These are phyloP conservation scores for Allolobophora icterica DNA, from an alignment of 2,888 invertebrate species.

Conservation along the genomic window DNA sequence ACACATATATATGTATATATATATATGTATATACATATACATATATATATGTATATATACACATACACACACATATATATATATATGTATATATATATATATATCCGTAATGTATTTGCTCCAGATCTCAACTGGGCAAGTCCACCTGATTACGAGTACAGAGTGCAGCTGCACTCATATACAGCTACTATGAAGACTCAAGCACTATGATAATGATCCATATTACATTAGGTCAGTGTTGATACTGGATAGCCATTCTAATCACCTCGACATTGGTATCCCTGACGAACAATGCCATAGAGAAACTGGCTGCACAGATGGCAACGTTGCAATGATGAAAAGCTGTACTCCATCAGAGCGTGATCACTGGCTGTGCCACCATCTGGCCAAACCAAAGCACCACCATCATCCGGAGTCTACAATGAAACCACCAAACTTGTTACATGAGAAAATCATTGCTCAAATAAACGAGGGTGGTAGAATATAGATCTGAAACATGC, in stretches of 20 bases:
- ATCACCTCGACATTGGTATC: slow-evolving; percentile 70
- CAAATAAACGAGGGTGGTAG: too few relatives aligned
- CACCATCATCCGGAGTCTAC: neutral
- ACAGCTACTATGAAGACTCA: neutral
- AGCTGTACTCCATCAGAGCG: slow-evolving; percentile 73
- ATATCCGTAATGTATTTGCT: neutral
- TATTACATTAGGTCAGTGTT: neutral
- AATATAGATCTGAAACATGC: too few relatives aligned
- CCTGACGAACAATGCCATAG: slow-evolving; percentile 76
- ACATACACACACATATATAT: too few relatives aligned
- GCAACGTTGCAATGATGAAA: slow-evolving; percentile 75
- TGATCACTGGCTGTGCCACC: slow-evolving; percentile 54
- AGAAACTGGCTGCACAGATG: slow-evolving; percentile 78
- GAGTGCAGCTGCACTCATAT: neutral
- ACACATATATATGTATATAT: too few relatives aligned
- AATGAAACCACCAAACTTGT: neutral
- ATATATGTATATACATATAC: neutral
- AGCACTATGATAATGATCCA: neutral
- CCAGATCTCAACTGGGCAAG: neutral
- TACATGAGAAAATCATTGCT: too few relatives aligned
- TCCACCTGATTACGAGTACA: slow-evolving; percentile 1
- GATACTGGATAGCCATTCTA: neutral
- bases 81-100: neutral
- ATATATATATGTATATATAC: too few relatives aligned
- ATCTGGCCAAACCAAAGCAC: slow-evolving; percentile 21